Conservation (phyloP, 2,888 invertebrate genomes). For the Rotaria magnacalcarata region DNA sequence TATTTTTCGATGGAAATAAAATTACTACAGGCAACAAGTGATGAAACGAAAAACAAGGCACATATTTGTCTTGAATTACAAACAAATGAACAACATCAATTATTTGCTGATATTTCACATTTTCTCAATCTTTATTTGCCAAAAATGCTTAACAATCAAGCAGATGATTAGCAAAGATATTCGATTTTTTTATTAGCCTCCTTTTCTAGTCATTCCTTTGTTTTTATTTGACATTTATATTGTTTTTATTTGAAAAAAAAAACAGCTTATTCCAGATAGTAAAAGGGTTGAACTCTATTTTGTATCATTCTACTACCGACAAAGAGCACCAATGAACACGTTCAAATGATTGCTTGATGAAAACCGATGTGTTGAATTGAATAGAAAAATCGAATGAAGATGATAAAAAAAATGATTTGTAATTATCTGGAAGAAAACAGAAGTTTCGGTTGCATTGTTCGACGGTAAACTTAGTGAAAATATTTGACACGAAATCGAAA, state of each 20-base stretch:
- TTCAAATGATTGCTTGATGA: too few species aligned
- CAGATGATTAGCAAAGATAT: not conserved
- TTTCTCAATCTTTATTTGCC: constrained; percentile 13
- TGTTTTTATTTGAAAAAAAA: not conserved
- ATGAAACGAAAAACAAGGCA: too few species aligned
- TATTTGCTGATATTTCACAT: constrained; percentile 5
- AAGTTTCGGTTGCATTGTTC: too few species aligned
- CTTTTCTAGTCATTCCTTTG: not conserved
- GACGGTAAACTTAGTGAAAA: too few species aligned
- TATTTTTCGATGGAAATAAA: not conserved
- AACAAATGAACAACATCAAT: constrained; percentile 1
- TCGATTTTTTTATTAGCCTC: not conserved
- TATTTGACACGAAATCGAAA: too few species aligned
- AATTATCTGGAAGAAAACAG: too few species aligned
- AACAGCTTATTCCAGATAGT: not conserved
- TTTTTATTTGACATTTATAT: not conserved
- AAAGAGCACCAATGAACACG: too few species aligned
- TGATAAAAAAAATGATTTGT: too few species aligned
- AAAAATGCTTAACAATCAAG: not conserved
- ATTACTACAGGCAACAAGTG: not conserved
- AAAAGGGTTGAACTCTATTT: too few species aligned
- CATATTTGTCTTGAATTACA: not conserved
- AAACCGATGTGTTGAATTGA: too few species aligned
- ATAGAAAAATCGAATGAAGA: too few species aligned
- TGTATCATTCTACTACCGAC: too few species aligned